phyloP scores from a whole-genome alignment of 2,888 invertebrate species.

The Brachynemurus nebulosus region DNA sequence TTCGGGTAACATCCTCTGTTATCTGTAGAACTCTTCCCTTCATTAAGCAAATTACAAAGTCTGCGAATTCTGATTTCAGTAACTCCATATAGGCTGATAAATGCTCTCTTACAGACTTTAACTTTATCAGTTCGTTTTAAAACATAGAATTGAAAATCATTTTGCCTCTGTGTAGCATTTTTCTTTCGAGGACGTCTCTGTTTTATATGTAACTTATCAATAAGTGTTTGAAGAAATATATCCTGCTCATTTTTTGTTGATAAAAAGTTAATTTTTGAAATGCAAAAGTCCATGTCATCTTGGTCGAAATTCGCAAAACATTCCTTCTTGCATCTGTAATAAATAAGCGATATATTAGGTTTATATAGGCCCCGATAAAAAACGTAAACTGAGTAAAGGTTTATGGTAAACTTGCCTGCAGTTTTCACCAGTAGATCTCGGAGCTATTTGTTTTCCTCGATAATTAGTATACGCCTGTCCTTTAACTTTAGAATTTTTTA shows the following conservation, averaged over 20 bases:
- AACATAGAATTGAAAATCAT: constrained; percentile 12
- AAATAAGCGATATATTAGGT: constrained; percentile 3
- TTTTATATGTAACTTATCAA: constrained; percentile 11
- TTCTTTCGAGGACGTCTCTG: constrained; percentile 10
- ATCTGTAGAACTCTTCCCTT: constrained; percentile 11
- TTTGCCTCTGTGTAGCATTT: constrained; percentile 5
- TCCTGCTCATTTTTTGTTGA: constrained; percentile 12
- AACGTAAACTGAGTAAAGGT: constrained; percentile 3
- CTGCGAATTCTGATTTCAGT: constrained; percentile 10
- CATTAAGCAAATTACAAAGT: constrained; percentile 11
- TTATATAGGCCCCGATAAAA: constrained; percentile 2
- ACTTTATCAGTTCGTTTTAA: constrained; percentile 7
- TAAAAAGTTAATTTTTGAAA: constrained; percentile 11
- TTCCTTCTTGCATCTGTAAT: constrained; percentile 12
- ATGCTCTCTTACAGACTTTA: constrained; percentile 14
- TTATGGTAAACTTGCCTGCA: constrained; percentile 12
- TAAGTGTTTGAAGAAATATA: constrained; percentile 12
- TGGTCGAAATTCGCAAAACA: constrained; percentile 11
- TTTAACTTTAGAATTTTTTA: constrained; percentile 10
- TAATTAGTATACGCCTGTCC: constrained; percentile 11
- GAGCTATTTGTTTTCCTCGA: constrained; percentile 5
- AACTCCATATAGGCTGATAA: constrained; percentile 11
- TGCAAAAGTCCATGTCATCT: constrained; percentile 9
- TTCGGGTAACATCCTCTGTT: constrained; percentile 10
- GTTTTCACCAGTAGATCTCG: constrained; percentile 10